Percentiles rank a stretch among this genome's conserved stretches.
Conservation (phyloP, 2,888 invertebrate species). For the Acrocera orbiculus region DNA sequence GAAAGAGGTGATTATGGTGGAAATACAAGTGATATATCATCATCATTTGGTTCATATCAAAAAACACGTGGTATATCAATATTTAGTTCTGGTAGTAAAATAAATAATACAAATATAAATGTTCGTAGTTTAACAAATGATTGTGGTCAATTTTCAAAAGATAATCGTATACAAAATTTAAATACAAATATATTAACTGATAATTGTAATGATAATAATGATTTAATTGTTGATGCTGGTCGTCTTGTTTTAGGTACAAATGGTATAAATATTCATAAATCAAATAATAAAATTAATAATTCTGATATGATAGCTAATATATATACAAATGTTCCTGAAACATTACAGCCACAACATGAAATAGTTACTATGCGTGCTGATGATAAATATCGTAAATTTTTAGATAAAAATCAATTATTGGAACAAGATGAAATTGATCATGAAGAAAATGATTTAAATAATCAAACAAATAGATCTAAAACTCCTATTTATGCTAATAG, state of each 20-base stretch:
- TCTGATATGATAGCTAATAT: slow-evolving; percentile 36
- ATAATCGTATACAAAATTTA: slow-evolving; percentile 29
- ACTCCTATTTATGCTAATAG: slow-evolving; percentile 27
- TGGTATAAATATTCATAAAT: slow-evolving; percentile 16
- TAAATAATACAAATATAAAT: slow-evolving; percentile 66
- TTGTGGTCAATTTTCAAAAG: slow-evolving; percentile 14
- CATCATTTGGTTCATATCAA: slow-evolving; percentile 31
- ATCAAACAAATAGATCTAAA: slow-evolving; percentile 20
- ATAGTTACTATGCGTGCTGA: slow-evolving; percentile 23
- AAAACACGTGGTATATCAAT: slow-evolving; percentile 35
- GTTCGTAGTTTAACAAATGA: slow-evolving; percentile 20
- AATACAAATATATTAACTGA: slow-evolving; percentile 46
- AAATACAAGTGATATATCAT: slow-evolving; percentile 37
- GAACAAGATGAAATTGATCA: slow-evolving; percentile 23
- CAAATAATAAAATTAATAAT: slow-evolving; percentile 26
- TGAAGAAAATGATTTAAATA: slow-evolving; percentile 21
- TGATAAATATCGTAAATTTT: slow-evolving; percentile 20
- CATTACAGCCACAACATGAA: slow-evolving; percentile 41
- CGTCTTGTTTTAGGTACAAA: slow-evolving; percentile 31
- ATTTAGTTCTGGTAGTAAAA: slow-evolving; percentile 53
- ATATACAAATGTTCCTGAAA: slow-evolving; percentile 46
- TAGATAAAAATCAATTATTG: slow-evolving; percentile 21
- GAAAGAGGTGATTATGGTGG: slow-evolving; percentile 36
- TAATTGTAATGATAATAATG: slow-evolving; percentile 34
- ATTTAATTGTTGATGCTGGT: slow-evolving; percentile 20